These are phyloP conservation scores for Bergia sp. DNA, from an alignment of 92 coral and sea anemone species.

Conservation along the genomic window DNA sequence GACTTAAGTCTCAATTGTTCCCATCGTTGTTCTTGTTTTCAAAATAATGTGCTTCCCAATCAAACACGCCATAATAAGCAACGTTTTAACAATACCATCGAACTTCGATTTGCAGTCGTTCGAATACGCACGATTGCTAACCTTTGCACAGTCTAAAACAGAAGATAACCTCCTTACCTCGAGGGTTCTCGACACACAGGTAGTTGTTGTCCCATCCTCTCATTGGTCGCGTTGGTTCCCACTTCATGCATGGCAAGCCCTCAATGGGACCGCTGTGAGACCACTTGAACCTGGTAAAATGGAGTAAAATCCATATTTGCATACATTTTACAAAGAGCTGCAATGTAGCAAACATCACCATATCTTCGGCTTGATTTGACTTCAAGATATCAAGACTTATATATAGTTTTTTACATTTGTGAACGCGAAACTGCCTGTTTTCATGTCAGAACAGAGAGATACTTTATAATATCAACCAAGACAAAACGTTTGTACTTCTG, in stretches of 20 bases:
- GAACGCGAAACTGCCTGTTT: too few relatives aligned
- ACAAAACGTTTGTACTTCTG: too few relatives aligned
- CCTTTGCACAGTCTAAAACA: not conserved
- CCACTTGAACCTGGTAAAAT: conserved; percentile 26
- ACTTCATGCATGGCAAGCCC: conserved; percentile 28
- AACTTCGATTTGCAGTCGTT: not conserved
- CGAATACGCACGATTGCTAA: not conserved
- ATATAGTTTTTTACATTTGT: too few relatives aligned
- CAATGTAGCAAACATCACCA: not conserved
- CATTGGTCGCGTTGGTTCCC: not conserved
- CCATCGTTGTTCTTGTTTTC: too few relatives aligned
- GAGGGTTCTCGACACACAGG: conserved; percentile 19
- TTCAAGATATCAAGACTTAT: not conserved
- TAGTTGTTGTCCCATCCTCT: conserved; percentile 31
- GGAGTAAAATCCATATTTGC: not conserved
- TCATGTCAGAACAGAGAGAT: too few relatives aligned
- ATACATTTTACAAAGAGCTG: not conserved
- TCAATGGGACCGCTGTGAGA: conserved; percentile 12
- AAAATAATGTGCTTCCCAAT: not conserved
- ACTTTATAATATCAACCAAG: too few relatives aligned
- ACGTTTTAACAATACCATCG: not conserved
- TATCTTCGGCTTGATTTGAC: not conserved
- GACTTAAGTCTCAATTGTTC: too few relatives aligned
- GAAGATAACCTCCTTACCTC: not conserved
- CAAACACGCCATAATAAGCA: not conserved